phyloP scores from a whole-genome alignment of 2,113 vertebrate genomes.

The Chlorodrepanis virens region DNA sequence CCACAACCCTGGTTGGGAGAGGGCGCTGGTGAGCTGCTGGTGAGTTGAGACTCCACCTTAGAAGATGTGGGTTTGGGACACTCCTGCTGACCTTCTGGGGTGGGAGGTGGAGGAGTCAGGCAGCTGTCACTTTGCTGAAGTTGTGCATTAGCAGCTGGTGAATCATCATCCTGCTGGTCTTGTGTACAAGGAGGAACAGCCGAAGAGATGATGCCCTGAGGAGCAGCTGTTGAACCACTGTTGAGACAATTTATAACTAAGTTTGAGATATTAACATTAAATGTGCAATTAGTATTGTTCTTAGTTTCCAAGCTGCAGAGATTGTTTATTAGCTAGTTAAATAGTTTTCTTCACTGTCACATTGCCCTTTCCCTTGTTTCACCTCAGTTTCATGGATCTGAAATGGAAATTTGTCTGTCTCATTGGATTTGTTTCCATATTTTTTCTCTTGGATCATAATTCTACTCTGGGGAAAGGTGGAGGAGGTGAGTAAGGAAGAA shows the following conservation, averaged over 20 bases:
- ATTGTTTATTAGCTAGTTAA: background rate
- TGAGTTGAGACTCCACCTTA: background rate
- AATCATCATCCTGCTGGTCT: constrained; percentile 48
- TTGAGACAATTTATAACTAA: constrained; percentile 15
- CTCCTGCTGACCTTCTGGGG: background rate
- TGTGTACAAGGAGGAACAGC: background rate
- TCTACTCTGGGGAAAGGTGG: background rate
- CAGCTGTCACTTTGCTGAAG: background rate
- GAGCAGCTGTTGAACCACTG: constrained; percentile 42
- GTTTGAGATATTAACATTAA: background rate
- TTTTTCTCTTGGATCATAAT: background rate
- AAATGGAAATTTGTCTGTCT: background rate
- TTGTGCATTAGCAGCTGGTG: constrained; percentile 35
- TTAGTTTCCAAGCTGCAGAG: background rate
- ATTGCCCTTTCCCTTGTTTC: background rate
- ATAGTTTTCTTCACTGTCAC: background rate
- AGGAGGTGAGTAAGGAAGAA: background rate
- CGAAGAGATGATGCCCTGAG: constrained; percentile 36
- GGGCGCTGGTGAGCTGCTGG: background rate
- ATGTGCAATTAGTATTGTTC: background rate
- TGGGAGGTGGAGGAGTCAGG: background rate
- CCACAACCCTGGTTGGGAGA: background rate
- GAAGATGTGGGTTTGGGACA: background rate
- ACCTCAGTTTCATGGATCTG: background rate
- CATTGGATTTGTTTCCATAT: background rate